Base-by-base conservation (phyloP, 1,140 invertebrate genomes). In the Bombus waltoni region DNA sequence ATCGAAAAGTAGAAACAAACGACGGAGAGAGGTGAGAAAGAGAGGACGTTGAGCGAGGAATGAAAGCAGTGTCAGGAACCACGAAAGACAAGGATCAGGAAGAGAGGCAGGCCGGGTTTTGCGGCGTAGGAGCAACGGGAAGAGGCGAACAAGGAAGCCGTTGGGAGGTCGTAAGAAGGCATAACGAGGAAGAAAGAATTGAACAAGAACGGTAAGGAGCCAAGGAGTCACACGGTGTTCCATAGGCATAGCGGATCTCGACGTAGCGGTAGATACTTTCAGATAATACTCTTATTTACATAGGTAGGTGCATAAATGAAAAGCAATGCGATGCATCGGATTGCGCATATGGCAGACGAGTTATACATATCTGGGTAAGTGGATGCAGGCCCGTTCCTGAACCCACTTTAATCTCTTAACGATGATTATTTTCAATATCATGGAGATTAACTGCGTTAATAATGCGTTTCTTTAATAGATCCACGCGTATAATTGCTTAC, bases 201-300 rank as follows among this genome's bases (percentile, higher is more conserved):
- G 81, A 83, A 85, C 72, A 89, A 88, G 90, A 93, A 91, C 91
- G 86, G 91, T 91, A 92, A 92, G 89, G 81, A 92, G 89, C 59
- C 87, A 35, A 91, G 87, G 91, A 93, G 93, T 93, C 92, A 83
- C 92, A 93, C 92, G 92, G 90, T 89, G 90, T 75, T 88, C 79
- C 83, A 92, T 82, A 82, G 87, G 81, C 80, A 90, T 93, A 93
- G 92, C 92, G 92, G 92, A 89, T 79, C 83, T 62, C 77, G n/a
- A 22, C 87, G 76, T 92, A 93, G 92, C 92, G 92, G 92, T 92
- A 92, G 92, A 93, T 92, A 90, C 89, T 74, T 83, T 53, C 66
- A 70, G 87, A 91, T 91, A 90, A 90, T 82, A 73, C 87, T 89
- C 83, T 90, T 89, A 92, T 93, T 93, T 92, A 89, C 92, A 93